Conservation (phyloP, 2,113 vertebrate genomes). For the Hypocryptadius cinnamomeus region DNA sequence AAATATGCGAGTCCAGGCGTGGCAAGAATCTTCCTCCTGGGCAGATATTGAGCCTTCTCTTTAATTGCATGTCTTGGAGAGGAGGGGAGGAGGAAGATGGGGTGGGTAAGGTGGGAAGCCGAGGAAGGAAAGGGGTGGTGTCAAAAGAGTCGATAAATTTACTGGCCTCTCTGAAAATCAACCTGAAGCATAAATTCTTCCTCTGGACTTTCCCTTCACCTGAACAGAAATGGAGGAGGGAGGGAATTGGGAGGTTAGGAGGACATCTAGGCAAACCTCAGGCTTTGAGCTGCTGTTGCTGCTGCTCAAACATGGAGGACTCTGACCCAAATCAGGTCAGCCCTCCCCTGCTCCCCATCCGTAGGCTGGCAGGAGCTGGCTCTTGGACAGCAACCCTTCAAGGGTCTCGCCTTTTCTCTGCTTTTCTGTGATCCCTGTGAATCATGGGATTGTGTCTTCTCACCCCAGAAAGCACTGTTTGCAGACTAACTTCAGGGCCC, state of each 20-base stretch:
- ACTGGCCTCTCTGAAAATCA: conserved; percentile 59
- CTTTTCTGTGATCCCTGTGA: not conserved
- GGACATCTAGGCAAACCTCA: not conserved
- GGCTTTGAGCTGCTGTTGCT: not conserved
- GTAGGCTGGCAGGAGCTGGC: not conserved
- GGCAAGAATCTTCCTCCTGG: conserved; percentile 42
- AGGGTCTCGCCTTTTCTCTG: not conserved
- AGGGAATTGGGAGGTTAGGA: not conserved
- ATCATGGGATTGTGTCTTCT: not conserved
- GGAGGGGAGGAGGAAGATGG: not conserved
- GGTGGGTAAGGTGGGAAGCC: not conserved
- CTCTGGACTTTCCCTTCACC: conserved; percentile 58
- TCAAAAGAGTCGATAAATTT: conserved; percentile 54
- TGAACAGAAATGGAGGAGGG: conserved; percentile 56
- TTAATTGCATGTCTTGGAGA: conserved; percentile 16
- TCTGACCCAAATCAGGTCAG: not conserved
- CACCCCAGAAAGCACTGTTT: not conserved
- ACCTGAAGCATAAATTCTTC: conserved; percentile 62
- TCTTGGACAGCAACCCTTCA: not conserved
- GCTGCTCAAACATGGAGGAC: not conserved
- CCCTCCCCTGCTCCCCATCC: not conserved
- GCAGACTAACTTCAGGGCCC: not conserved
- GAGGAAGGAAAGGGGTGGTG: conserved; percentile 43
- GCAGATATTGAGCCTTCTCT: not conserved
- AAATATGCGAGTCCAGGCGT: not conserved